Base-by-base conservation (phyloP, 1,140 invertebrate genomes). In the Metaphire vulgaris region DNA sequence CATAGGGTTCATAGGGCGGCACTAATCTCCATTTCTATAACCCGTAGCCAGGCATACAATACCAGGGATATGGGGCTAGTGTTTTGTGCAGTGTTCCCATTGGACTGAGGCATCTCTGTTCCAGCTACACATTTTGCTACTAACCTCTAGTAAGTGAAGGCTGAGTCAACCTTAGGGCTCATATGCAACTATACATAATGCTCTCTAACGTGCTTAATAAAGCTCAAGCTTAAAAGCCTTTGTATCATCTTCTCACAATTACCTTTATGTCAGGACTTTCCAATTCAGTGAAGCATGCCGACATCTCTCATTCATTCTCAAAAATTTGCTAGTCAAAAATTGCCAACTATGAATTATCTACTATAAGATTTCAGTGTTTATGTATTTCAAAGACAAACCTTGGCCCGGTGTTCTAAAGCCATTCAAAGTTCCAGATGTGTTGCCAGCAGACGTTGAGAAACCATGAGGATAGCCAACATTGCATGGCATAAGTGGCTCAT, bases 401-500 rank as follows among this genome's bases (percentile, higher is more conserved):
- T 34, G 33, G 73, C 75, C 74, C n/a, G 74, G 75, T 56, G 70
- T 29, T 41, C 75, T 75, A 70, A 77, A 77, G n/a, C 84, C 83
- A 28, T 73, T 78, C 29, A 66, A 69, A 6, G 79, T 71, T 64
- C 83, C 83, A 76, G 83, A 83, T 70, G 82, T 83, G 66, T 80
- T 82, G n/a, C n/a, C n/a, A 71, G 80, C 78, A 31, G 80, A 80
- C 67, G 81, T 81, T 64, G 81, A 82, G 76, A 86, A 86, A 29
- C 82, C 80, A 74, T 81, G 79, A 1, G 85, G 85, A 80, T 84
- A 97, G 31, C 92, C 94, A 0, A 97, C 93, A 87, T 98, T 97
- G 81, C 96, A 93, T 12, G 95, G 95, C 95, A 97, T 97, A 2
- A 91, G 90, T 0, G 93, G 92, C 82, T 97, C 95, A 1, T 91